These are phyloP conservation scores for Picathartes gymnocephalus DNA, from an alignment of 2,113 vertebrate genomes.

Conservation along the genomic window DNA sequence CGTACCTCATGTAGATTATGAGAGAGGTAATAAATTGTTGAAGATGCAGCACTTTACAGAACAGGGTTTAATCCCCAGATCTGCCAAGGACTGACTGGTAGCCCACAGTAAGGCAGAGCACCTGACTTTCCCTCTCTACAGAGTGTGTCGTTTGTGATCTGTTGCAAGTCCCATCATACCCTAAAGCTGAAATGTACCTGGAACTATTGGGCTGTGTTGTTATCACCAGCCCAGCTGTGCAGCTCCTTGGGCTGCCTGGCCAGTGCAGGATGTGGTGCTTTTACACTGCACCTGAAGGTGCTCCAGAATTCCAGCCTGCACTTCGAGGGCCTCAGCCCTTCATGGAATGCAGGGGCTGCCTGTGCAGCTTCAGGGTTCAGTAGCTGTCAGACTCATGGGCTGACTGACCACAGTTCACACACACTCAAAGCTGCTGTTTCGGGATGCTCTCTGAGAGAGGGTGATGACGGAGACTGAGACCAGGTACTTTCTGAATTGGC, in stretches of 20 bases:
- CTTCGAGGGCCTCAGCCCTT: neutral
- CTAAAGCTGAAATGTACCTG: neutral
- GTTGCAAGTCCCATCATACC: neutral
- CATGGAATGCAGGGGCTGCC: neutral
- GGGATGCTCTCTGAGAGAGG: neutral
- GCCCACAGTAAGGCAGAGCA: neutral
- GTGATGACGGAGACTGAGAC: slow-evolving; percentile 1
- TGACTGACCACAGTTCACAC: neutral
- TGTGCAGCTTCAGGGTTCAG: neutral
- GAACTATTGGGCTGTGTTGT: neutral
- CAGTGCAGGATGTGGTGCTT: neutral
- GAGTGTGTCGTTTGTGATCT: neutral
- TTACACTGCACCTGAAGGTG: neutral
- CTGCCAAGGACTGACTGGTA: neutral
- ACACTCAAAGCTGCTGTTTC: slow-evolving; percentile 43
- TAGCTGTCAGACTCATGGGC: neutral
- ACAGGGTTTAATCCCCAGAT: neutral
- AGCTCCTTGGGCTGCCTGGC: neutral
- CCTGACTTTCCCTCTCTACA: neutral
- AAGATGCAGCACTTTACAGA: neutral
- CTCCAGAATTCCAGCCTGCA: neutral
- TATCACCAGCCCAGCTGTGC: neutral
- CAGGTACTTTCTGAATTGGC: slow-evolving; percentile 46
- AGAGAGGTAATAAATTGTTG: neutral
- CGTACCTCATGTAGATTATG: neutral